These are phyloP conservation scores for Drosophila seclusa DNA, from an alignment of 2,888 invertebrate species.

Conservation along the genomic window DNA sequence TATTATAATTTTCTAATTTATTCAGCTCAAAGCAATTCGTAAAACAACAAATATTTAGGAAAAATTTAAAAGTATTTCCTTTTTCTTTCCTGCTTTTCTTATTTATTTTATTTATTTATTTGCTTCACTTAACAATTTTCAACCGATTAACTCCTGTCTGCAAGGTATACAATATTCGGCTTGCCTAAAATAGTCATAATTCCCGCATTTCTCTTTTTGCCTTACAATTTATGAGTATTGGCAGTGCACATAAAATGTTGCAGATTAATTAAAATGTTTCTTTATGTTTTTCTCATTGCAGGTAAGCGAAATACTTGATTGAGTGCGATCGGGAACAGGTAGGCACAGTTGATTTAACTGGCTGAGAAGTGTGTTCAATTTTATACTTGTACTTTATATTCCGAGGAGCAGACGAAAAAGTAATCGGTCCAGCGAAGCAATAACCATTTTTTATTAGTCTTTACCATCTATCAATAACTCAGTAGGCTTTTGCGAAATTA, in stretches of 20 bases:
- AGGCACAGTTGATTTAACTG: background rate
- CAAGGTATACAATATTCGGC: background rate
- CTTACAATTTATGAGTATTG: conserved; percentile 27
- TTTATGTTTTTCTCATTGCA: conserved; percentile 57
- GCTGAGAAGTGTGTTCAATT: conserved; percentile 1
- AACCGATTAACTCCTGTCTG: background rate
- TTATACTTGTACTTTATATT: background rate
- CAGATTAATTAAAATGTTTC: conserved; percentile 68
- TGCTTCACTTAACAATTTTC: background rate
- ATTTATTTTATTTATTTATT: background rate
- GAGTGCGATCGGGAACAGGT: conserved; percentile 5
- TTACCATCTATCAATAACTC: background rate
- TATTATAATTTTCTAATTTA: background rate
- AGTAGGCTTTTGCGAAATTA: background rate
- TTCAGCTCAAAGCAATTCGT: background rate
- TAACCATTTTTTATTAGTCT: background rate
- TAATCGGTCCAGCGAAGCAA: background rate
- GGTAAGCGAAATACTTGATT: conserved; percentile 65
- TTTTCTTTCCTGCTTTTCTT: background rate
- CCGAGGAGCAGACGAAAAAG: background rate
- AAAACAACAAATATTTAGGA: background rate
- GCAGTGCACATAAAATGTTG: conserved; percentile 41
- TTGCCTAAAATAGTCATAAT: background rate
- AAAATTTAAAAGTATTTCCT: background rate
- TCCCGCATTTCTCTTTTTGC: background rate